Conservation (phyloP, 2,888 invertebrate genomes). For the Spodoptera picta region DNA sequence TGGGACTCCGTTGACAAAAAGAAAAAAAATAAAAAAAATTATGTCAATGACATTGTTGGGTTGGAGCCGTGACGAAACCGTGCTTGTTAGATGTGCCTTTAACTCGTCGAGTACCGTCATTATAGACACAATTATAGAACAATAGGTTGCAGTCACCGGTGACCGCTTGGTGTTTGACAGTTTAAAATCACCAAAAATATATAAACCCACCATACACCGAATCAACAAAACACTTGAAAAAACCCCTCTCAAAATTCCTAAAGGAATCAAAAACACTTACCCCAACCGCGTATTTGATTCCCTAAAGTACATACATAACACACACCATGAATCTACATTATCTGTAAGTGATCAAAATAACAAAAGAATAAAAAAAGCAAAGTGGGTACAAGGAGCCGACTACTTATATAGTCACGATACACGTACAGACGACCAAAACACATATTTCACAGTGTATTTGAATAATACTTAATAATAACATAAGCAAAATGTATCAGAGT, state of each 20-base stretch:
- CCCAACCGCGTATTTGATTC: conserved; percentile 4
- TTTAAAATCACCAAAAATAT: too few relatives aligned
- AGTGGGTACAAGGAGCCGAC: conserved; percentile 32
- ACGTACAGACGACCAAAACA: conserved; percentile 53
- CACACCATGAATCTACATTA: conserved; percentile 54
- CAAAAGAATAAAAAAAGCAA: conserved; percentile 32
- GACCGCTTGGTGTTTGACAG: too few relatives aligned
- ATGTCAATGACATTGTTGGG: too few relatives aligned
- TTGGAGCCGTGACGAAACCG: too few relatives aligned
- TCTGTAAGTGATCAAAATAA: conserved; percentile 46
- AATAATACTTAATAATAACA: conserved; percentile 63
- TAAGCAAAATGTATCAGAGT: conserved; percentile 54
- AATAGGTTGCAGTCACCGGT: too few relatives aligned
- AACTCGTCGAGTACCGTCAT: too few relatives aligned
- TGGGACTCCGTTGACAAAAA: too few relatives aligned
- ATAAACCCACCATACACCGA: too few relatives aligned
- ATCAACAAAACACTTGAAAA: neutral
- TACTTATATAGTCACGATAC: conserved; percentile 54
- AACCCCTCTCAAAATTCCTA: neutral
- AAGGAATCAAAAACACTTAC: conserved; percentile 10
- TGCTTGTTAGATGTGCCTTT: too few relatives aligned
- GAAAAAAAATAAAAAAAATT: too few relatives aligned
- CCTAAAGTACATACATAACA: conserved; percentile 13
- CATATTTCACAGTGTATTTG: conserved; percentile 60
- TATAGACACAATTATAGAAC: too few relatives aligned